phyloP scores from a whole-genome alignment of 1,140 invertebrate species.

The Drosophila bipectinata region DNA sequence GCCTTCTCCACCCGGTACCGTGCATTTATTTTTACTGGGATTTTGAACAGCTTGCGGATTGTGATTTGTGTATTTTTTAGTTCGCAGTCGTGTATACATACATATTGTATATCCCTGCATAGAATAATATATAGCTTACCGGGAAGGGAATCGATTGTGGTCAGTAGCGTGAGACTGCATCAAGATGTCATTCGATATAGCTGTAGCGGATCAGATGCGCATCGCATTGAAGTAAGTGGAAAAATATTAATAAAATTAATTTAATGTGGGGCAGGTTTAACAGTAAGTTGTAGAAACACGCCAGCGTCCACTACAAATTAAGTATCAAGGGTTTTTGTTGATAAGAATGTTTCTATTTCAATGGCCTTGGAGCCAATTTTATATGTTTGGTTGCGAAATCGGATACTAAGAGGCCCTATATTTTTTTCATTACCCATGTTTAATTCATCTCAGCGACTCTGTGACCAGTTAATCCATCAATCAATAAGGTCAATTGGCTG shows the following conservation, averaged over 20 bases:
- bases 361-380: not conserved
- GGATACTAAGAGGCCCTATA: not conserved
- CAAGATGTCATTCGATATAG: conserved; percentile 82
- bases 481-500: conserved; percentile 38
- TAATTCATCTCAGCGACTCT: not conserved
- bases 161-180: conserved; percentile 33
- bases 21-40: conserved; percentile 43
- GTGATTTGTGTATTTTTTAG: conserved; percentile 27
- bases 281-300: not conserved
- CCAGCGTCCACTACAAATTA: not conserved
- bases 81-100: not conserved
- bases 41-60: conserved; percentile 39
- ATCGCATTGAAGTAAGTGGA: conserved; percentile 76
- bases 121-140: conserved; percentile 5
- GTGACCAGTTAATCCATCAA: conserved; percentile 16
- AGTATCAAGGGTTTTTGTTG: not conserved
- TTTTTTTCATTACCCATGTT: not conserved
- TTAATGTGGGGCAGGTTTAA: not conserved
- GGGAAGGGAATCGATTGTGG: conserved; percentile 46
- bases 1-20: conserved; percentile 12
- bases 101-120: not conserved
- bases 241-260: not conserved
- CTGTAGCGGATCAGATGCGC: conserved; percentile 80
- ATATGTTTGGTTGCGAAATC: not conserved
- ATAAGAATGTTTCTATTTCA: not conserved